phyloP scores from a whole-genome alignment of 2,797 vertebrate species.

The Lepilemur septentrionalis region DNA sequence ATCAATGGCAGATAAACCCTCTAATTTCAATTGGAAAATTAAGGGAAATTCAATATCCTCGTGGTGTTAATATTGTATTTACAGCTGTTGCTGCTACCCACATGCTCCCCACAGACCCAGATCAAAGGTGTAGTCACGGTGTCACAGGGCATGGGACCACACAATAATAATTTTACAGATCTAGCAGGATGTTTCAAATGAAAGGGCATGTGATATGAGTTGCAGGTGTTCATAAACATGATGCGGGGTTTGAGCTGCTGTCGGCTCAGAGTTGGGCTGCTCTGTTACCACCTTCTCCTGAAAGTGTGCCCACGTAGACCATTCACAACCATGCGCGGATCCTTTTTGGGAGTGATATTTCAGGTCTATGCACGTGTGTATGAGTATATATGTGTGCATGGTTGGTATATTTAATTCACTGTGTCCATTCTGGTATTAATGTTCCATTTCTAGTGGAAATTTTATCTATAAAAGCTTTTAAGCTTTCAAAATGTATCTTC shows the following conservation, averaged over 20 bases:
- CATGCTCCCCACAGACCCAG: slow-evolving; percentile 78
- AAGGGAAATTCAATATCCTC: slow-evolving; percentile 82
- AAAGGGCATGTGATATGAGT: slow-evolving; percentile 73
- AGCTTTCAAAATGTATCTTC: neutral
- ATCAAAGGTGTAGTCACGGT: slow-evolving; percentile 82
- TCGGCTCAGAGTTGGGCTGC: slow-evolving; percentile 38
- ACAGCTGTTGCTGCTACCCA: slow-evolving; percentile 82
- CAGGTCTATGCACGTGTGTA: neutral
- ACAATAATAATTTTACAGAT: slow-evolving; percentile 83
- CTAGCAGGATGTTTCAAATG: slow-evolving; percentile 79
- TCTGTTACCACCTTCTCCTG: neutral
- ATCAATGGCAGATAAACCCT: slow-evolving; percentile 67
- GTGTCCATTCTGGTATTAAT: neutral
- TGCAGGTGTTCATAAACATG: slow-evolving; percentile 82
- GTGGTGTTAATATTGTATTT: slow-evolving; percentile 82
- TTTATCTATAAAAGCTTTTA: neutral
- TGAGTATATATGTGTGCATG: neutral
- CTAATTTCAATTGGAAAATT: slow-evolving; percentile 76
- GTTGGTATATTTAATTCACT: neutral
- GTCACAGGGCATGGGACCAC: slow-evolving; percentile 72
- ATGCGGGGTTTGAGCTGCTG: slow-evolving; percentile 34
- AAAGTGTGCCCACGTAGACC: neutral
- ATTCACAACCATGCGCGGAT: neutral
- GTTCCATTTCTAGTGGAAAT: neutral
- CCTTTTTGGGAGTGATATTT: neutral